Percentiles rank a stretch among this genome's conserved stretches.
These are phyloP conservation scores for Scaptomyza montana DNA, from an alignment of 1,140 invertebrate species.

Conservation along the genomic window DNA sequence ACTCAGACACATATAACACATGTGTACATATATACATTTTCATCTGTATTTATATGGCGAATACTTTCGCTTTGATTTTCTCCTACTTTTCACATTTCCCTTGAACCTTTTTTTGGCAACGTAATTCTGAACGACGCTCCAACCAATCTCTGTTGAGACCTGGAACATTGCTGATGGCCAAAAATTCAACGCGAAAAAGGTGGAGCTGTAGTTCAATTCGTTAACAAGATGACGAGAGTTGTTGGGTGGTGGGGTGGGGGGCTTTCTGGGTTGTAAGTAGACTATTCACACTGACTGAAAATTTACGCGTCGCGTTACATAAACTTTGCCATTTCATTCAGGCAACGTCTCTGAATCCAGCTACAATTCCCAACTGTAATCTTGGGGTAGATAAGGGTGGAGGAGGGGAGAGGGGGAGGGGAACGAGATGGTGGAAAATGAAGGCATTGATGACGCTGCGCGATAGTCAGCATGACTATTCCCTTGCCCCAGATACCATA, in stretches of 20 bases:
- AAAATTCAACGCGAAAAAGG: slow-evolving; percentile 69
- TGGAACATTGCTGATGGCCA: slow-evolving; percentile 21
- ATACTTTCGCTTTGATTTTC: slow-evolving; percentile 48
- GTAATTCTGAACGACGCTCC: slow-evolving; percentile 50
- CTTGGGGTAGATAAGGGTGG: slow-evolving; percentile 8
- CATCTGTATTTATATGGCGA: slow-evolving; percentile 27
- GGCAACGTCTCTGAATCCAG: slow-evolving; percentile 17
- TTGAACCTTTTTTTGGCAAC: slow-evolving; percentile 52
- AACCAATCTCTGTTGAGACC: slow-evolving; percentile 67
- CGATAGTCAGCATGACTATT: slow-evolving; percentile 72
- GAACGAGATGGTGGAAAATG: no score
- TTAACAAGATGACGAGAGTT: slow-evolving; percentile 48
- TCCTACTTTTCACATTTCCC: slow-evolving; percentile 42
- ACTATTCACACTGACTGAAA: slow-evolving; percentile 59
- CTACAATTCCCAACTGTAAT: neutral
- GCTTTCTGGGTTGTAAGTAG: neutral
- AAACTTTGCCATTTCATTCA: slow-evolving; percentile 61
- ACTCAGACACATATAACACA: no score
- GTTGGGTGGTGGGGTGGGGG: neutral
- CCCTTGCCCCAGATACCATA: slow-evolving; percentile 26
- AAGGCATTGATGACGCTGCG: slow-evolving; percentile 35
- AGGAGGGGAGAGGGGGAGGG: no score
- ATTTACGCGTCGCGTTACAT: slow-evolving; percentile 70
- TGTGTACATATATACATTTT: neutral
- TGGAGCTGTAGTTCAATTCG: slow-evolving; percentile 80